These are phyloP conservation scores for Hydrotaea diabolus DNA, from an alignment of 2,888 invertebrate species.

Conservation along the genomic window DNA sequence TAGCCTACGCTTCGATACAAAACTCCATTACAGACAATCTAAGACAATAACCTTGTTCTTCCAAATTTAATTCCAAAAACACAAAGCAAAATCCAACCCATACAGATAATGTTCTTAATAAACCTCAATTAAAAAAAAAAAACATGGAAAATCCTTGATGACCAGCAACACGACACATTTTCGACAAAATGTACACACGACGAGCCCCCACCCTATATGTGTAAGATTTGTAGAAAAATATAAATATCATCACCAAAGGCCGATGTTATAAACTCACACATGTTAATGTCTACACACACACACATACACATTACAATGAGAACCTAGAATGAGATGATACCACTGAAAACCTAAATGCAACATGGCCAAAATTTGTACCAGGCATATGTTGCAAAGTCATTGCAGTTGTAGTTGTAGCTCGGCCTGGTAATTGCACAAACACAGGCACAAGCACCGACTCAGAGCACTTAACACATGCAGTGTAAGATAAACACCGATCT, in stretches of 20 bases:
- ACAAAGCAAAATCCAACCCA: not conserved
- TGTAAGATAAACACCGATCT: constrained; percentile 28
- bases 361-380: not conserved
- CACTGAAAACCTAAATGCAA: constrained; percentile 19
- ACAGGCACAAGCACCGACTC: not conserved
- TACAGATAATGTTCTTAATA: constrained; percentile 16
- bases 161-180: too few species aligned
- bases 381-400: not conserved
- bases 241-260: not conserved
- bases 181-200: constrained; percentile 12
- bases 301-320: not conserved
- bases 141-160: constrained; percentile 17
- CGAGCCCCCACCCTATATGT: not conserved
- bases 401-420: not conserved
- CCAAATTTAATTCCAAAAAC: not conserved
- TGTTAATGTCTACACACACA: not conserved
- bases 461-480: constrained; percentile 25
- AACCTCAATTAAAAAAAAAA: constrained; percentile 28
- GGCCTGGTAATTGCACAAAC: not conserved
- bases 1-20: too few species aligned
- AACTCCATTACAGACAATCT: not conserved
- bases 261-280: constrained; percentile 9
- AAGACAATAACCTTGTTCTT: not conserved
- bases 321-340: not conserved
- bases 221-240: not conserved